These are phyloP conservation scores for Anguilla anguilla DNA, from an alignment of 2,797 vertebrate genomes.

Conservation along the genomic window DNA sequence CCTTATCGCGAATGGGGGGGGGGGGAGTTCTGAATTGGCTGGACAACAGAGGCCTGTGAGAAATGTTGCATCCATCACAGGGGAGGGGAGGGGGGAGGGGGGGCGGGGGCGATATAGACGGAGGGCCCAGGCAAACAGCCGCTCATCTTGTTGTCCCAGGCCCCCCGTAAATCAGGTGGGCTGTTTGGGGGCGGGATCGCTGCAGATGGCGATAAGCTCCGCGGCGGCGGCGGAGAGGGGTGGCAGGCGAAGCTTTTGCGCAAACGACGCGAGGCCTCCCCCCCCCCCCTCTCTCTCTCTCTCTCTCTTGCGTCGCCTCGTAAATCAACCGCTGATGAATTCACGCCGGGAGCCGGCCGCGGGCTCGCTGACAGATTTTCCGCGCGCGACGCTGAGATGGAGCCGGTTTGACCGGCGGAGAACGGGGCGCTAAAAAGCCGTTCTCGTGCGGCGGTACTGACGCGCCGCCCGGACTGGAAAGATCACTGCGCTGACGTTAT, in stretches of 20 bases:
- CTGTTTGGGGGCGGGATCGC: conserved; percentile 36
- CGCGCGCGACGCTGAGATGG: background rate
- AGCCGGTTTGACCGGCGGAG: background rate
- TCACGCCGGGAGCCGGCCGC: conserved; percentile 15
- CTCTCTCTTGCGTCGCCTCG: background rate
- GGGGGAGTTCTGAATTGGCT: conserved; percentile 44
- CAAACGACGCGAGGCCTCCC: background rate
- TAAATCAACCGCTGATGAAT: conserved; percentile 45
- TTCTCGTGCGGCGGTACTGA: background rate
- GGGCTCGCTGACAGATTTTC: background rate
- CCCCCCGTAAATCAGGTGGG: conserved; percentile 47
- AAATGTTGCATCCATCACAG: conserved; percentile 45
- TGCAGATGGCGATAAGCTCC: conserved; percentile 51
- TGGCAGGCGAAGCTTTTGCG: background rate
- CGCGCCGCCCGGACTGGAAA: background rate
- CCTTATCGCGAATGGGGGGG: conserved; percentile 43
- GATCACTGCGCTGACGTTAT: background rate
- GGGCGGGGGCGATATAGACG: background rate
- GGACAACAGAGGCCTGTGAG: conserved; percentile 40
- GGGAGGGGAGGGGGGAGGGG: conserved; percentile 30
- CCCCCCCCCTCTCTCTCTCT: background rate
- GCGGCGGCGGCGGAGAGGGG: background rate
- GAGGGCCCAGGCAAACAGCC: conserved; percentile 36
- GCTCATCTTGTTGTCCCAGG: conserved; percentile 43
- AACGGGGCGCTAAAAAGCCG: background rate